phyloP scores from a whole-genome alignment of 2,888 invertebrate genomes.

The Sphecodes monilicornis region DNA sequence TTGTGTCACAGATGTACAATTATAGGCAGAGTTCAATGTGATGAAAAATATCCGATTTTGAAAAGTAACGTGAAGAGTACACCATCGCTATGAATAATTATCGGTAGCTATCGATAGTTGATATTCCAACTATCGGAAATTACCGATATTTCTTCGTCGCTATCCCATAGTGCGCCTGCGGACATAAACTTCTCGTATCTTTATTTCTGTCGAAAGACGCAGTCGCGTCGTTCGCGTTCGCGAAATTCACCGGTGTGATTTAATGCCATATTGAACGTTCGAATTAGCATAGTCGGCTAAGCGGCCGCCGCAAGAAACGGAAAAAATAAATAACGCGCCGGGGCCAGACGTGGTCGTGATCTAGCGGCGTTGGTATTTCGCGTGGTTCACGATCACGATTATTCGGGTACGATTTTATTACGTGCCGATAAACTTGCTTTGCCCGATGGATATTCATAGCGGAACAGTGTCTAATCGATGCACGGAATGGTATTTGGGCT shows the following conservation, averaged over 20 bases:
- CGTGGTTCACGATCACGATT: conserved; percentile 14
- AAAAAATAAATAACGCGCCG: conserved; percentile 44
- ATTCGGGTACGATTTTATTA: conserved; percentile 11
- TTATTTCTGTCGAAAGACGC: background rate
- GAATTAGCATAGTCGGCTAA: conserved; percentile 65
- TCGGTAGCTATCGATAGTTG: no score
- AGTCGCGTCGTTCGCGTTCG: conserved; percentile 19
- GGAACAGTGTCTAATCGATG: background rate
- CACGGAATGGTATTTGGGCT: no score
- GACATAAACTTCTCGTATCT: background rate
- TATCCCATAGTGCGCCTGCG: background rate
- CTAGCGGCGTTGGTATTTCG: conserved; percentile 64
- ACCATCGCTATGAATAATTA: no score
- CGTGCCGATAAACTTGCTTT: background rate
- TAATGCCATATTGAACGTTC: conserved; percentile 59
- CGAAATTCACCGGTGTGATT: conserved; percentile 59
- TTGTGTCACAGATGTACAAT: no score
- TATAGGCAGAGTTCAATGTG: no score
- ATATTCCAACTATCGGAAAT: no score
- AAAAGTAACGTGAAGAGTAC: no score
- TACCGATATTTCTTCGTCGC: no score
- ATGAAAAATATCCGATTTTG: no score
- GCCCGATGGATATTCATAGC: background rate
- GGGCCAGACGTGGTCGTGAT: conserved; percentile 48
- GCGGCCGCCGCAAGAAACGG: conserved; percentile 34